phyloP scores from a whole-genome alignment of 1,140 invertebrate genomes.

The Atta cephalotes region DNA sequence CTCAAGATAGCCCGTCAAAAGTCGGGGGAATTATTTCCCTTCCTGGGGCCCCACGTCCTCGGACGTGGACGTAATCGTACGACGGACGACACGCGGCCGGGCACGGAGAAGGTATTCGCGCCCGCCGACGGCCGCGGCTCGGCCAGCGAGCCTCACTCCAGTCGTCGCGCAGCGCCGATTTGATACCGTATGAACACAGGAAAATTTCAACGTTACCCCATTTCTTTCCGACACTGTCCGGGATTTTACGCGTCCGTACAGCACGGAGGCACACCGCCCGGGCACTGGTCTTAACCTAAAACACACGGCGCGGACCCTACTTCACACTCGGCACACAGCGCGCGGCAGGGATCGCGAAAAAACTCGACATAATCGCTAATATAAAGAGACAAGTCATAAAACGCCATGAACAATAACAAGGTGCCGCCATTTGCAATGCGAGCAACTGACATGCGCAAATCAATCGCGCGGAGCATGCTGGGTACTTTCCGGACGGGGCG shows the following conservation, averaged over 20 bases:
- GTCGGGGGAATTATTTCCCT: constrained; percentile 71
- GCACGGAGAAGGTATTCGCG: background rate
- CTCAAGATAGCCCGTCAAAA: constrained; percentile 85
- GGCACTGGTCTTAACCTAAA: constrained; percentile 78
- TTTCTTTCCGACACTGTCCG: constrained; percentile 84
- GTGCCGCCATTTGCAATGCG: constrained; percentile 92
- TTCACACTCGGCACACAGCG: constrained; percentile 80
- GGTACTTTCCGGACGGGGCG: constrained; percentile 75
- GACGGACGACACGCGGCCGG: background rate
- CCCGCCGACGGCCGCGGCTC: constrained; percentile 1
- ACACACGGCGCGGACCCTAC: constrained; percentile 78
- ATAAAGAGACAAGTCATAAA: constrained; percentile 89
- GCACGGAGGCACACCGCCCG: constrained; percentile 77
- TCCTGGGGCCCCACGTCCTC: background rate
- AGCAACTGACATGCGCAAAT: constrained; percentile 89
- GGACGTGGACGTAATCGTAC: constrained; percentile 13
- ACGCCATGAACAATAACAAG: constrained; percentile 92
- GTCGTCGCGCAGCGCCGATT: constrained; percentile 75
- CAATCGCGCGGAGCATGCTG: constrained; percentile 86
- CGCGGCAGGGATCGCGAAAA: constrained; percentile 82
- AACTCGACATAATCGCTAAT: constrained; percentile 87
- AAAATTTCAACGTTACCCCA: constrained; percentile 85
- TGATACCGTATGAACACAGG: constrained; percentile 81
- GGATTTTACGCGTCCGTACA: constrained; percentile 79
- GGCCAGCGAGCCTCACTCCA: constrained; percentile 62